Conservation (phyloP, 2,797 vertebrate species). For the Tauraco hartlaubi region DNA sequence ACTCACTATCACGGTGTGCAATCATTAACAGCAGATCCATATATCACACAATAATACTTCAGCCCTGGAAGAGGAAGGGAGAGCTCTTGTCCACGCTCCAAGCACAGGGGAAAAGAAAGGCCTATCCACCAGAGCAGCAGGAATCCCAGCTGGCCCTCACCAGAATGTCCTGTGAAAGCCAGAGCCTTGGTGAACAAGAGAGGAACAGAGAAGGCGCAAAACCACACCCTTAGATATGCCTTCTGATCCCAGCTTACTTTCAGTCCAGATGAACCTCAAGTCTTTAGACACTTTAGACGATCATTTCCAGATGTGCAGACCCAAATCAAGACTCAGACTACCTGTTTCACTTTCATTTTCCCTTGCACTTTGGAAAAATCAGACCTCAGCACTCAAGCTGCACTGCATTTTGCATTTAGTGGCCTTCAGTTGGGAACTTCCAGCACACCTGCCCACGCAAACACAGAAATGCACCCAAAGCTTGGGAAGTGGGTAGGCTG, state of each 20-base stretch:
- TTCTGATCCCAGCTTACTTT: neutral
- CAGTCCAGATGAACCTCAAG: neutral
- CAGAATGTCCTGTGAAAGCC: neutral
- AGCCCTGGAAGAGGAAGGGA: neutral
- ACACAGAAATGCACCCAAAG: accelerated
- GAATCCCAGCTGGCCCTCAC: neutral
- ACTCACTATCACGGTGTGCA: neutral
- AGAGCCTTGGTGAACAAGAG: neutral
- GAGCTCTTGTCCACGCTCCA: neutral
- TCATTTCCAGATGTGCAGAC: neutral
- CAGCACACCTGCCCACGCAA: neutral
- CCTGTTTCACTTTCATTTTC: neutral
- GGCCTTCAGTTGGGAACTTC: neutral
- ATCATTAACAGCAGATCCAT: neutral
- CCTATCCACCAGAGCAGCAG: neutral
- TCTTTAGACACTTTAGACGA: neutral
- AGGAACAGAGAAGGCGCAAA: neutral
- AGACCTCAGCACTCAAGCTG: neutral
- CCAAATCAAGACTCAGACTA: neutral
- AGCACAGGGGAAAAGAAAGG: neutral
- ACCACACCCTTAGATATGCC: neutral
- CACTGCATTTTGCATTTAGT: neutral
- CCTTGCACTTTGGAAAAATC: neutral
- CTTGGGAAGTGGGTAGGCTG: neutral
- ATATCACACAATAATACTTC: neutral